A percentile compares a stretch with the other conserved stretches of the same genome.
phyloP scores from a whole-genome alignment of 1,140 invertebrate species.

The Paramacrobiotus metropolitanus region DNA sequence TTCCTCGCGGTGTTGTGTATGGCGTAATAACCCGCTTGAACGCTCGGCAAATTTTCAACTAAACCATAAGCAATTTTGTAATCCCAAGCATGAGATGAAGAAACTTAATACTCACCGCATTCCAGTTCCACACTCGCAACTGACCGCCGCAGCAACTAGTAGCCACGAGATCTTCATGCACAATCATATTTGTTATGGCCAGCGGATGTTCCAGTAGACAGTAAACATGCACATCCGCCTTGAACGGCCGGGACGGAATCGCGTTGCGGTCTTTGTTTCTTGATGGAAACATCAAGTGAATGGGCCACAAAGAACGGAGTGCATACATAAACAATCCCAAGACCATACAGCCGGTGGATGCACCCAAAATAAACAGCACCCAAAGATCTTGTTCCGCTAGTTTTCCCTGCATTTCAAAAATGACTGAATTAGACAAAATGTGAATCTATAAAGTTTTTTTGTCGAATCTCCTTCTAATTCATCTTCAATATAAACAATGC shows the following conservation, averaged over 20 bases:
- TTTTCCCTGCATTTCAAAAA: not conserved
- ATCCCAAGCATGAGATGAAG: no score
- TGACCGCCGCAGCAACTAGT: not conserved
- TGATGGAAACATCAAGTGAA: not conserved
- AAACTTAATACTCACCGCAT: no score
- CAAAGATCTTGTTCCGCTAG: not conserved
- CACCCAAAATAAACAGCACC: not conserved
- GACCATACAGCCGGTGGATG: not conserved
- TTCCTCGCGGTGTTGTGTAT: no score
- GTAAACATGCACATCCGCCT: not conserved
- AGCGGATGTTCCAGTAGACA: not conserved
- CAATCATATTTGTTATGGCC: not conserved
- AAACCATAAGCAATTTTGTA: no score
- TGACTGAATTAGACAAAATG: no score
- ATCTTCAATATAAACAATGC: no score
- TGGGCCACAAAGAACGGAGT: not conserved
- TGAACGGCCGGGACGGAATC: not conserved
- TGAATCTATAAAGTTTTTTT: no score
- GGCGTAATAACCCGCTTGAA: no score
- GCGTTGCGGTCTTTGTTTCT: not conserved
- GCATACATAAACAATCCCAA: not conserved
- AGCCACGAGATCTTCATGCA: not conserved
- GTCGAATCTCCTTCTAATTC: no score
- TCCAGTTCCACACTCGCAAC: slow-evolving; percentile 1
- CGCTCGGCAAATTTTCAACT: no score